Conservation (phyloP, 2,888 invertebrate species). For the Tetramorium bicarinatum region DNA sequence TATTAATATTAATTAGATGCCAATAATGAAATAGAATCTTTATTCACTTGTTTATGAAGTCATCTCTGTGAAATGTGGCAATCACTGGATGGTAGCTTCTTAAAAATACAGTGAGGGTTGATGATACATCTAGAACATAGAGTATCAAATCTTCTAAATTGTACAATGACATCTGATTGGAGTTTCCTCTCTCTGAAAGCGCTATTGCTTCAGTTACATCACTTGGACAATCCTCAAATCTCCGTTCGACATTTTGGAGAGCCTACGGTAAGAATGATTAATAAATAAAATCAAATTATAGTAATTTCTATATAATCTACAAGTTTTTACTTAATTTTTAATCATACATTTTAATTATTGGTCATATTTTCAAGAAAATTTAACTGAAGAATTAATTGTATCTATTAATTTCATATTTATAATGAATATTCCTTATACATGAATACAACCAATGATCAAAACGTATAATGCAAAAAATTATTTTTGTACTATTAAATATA, state of each 20-base stretch:
- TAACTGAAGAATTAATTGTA: background rate
- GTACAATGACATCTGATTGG: constrained; percentile 85
- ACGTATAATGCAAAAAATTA: background rate
- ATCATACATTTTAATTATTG: background rate
- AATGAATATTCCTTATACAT: background rate
- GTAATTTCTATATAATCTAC: background rate
- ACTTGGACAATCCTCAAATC: constrained; percentile 79
- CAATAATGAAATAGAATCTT: constrained; percentile 6
- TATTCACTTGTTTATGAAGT: constrained; percentile 87
- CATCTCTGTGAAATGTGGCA: constrained; percentile 87
- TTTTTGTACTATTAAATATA: constrained; percentile 23
- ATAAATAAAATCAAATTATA: background rate
- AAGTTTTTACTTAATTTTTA: constrained; percentile 24
- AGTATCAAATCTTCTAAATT: constrained; percentile 90
- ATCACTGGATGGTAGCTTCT: constrained; percentile 89
- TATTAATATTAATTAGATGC: background rate
- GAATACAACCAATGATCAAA: background rate
- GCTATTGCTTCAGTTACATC: constrained; percentile 75
- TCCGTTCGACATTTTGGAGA: constrained; percentile 81
- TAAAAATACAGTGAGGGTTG: constrained; percentile 90
- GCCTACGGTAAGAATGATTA: constrained; percentile 80
- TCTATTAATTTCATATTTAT: constrained; percentile 17
- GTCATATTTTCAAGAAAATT: background rate
- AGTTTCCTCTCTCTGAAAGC: constrained; percentile 72
- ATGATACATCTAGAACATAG: constrained; percentile 91